Evolutionary conservation across 2,113 vertebrate genomes (phyloP).

Genomic region (Oncorhynchus tshawytscha): DNA sequence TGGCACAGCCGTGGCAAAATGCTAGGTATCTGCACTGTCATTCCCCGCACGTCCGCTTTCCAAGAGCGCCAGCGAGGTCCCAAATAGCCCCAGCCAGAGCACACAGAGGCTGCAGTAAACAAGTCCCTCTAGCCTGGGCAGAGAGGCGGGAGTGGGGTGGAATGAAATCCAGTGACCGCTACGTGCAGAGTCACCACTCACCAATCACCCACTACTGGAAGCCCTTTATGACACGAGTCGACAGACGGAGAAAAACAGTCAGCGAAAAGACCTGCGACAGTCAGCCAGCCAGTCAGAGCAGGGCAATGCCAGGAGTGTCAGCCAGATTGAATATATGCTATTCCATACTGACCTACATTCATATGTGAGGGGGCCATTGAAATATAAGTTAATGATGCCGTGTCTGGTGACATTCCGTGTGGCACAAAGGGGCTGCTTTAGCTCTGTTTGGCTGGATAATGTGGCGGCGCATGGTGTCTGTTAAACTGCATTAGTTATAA

Average conservation of each 20-base stretch:
- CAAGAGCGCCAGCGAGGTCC: neutral
- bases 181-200: neutral
- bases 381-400: constrained; percentile 51
- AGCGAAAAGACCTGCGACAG: constrained; percentile 24
- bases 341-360: constrained; percentile 31
- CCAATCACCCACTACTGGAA: constrained; percentile 25
- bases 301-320: constrained; percentile 57
- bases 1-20: constrained; percentile 32
- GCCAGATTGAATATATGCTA: constrained; percentile 54
- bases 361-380: constrained; percentile 13
- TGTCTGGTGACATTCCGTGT: neutral
- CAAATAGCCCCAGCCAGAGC: constrained; percentile 54
- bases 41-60: constrained; percentile 45
- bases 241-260: constrained; percentile 37
- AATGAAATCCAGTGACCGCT: neutral
- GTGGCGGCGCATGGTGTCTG: constrained; percentile 1
- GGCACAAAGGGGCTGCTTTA: constrained; percentile 14
- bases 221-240: constrained; percentile 36
- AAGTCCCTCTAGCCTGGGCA: neutral
- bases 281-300: constrained; percentile 28
- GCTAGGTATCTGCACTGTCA: constrained; percentile 62
- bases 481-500: constrained; percentile 31
- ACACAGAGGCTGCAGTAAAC: constrained; percentile 42
- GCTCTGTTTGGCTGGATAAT: constrained; percentile 18
- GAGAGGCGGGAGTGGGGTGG: neutral